phyloP scores from a whole-genome alignment of 2,797 vertebrate species.

The Clarias platycephalus region DNA sequence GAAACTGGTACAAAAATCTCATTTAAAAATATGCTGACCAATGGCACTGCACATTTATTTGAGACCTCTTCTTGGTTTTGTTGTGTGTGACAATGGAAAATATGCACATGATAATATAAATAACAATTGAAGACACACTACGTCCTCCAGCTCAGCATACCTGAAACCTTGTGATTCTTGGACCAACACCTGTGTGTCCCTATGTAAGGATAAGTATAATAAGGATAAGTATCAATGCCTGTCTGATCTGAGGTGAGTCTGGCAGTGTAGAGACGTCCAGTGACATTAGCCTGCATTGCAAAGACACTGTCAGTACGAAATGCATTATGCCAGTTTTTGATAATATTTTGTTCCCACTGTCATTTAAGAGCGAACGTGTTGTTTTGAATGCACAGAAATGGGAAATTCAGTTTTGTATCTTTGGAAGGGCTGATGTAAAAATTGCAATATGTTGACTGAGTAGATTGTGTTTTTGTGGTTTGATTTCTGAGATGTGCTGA shows the following conservation, averaged over 20 bases:
- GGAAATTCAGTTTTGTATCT: slow-evolving; percentile 30
- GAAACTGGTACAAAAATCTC: background rate
- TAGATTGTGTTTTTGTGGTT: slow-evolving; percentile 49
- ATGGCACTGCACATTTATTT: background rate
- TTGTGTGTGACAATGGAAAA: background rate
- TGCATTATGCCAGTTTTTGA: background rate
- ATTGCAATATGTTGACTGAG: slow-evolving; percentile 43
- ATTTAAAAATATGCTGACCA: background rate
- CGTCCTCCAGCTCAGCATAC: slow-evolving; percentile 74
- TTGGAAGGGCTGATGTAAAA: slow-evolving; percentile 43
- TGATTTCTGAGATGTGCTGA: slow-evolving; percentile 64
- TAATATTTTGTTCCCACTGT: background rate
- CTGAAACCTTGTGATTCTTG: slow-evolving; percentile 82
- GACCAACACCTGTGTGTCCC: slow-evolving; percentile 71
- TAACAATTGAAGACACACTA: slow-evolving; percentile 40
- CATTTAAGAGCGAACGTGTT: background rate
- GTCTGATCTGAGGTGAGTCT: slow-evolving; percentile 18
- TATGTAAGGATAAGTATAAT: slow-evolving; percentile 12
- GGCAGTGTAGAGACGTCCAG: background rate
- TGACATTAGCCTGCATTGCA: background rate
- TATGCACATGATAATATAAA: slow-evolving; percentile 22
- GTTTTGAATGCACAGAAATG: background rate
- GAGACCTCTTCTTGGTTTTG: background rate
- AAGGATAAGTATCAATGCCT: slow-evolving; percentile 25
- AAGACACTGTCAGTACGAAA: background rate